These are phyloP conservation scores for Zeuzera pyrina DNA, from an alignment of 2,888 invertebrate genomes.

Conservation along the genomic window DNA sequence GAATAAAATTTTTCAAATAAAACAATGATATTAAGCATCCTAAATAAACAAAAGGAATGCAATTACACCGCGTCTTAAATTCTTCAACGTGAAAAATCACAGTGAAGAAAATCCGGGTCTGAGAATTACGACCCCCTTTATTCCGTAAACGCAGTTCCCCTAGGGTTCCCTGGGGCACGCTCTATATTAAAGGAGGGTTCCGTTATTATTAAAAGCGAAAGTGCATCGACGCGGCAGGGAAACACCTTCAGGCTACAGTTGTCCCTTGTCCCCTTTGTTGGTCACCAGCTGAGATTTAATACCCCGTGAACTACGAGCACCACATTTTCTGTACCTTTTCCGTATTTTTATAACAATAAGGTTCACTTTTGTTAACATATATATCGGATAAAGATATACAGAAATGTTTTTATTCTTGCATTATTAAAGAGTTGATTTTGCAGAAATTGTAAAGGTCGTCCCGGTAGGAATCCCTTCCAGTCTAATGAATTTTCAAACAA, in stretches of 20 bases:
- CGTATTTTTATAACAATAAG: no score
- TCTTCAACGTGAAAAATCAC: slow-evolving; percentile 2
- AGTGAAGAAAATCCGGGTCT: slow-evolving; percentile 19
- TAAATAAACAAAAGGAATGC: slow-evolving; percentile 36
- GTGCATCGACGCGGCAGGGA: slow-evolving; percentile 34
- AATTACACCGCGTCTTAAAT: slow-evolving; percentile 24
- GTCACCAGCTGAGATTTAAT: slow-evolving; percentile 19
- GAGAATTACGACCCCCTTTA: slow-evolving; percentile 42
- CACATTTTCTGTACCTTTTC: no score
- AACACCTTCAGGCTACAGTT: slow-evolving; percentile 41
- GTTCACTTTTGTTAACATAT: no score
- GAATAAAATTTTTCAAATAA: no score
- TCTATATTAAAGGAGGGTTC: slow-evolving; percentile 63
- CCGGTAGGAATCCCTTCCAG: no score
- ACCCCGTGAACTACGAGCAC: no score
- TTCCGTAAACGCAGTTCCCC: slow-evolving; percentile 33
- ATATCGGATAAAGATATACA: no score
- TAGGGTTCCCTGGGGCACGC: slow-evolving; percentile 42
- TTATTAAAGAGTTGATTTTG: no score
- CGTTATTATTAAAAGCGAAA: slow-evolving; percentile 55
- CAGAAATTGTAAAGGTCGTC: no score
- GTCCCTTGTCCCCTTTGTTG: slow-evolving; percentile 26
- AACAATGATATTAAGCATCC: neutral
- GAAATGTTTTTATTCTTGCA: no score
- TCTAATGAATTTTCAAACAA: no score